Conservation (phyloP, 1,140 invertebrate species). For the Drosophila albomicans region DNA sequence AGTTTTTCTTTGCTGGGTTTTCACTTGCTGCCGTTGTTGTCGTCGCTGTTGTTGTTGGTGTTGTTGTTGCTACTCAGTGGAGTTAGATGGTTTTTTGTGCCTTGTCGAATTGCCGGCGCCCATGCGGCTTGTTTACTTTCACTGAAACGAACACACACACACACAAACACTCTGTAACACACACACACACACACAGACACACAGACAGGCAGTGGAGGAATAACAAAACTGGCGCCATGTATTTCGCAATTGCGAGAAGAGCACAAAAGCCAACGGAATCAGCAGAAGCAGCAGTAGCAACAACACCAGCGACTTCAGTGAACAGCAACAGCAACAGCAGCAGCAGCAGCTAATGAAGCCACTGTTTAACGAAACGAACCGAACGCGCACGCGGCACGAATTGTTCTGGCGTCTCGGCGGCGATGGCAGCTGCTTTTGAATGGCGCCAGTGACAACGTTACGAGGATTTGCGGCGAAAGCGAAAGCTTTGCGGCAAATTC, state of each 20-base stretch:
- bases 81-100: slow-evolving; percentile 16
- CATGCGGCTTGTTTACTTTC: slow-evolving; percentile 71
- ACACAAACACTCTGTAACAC: slow-evolving; percentile 19
- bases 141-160: slow-evolving; percentile 43
- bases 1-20: slow-evolving; percentile 5
- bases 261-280: slow-evolving; percentile 15
- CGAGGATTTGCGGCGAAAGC: slow-evolving; percentile 40
- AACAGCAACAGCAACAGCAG: slow-evolving; percentile 18
- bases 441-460: slow-evolving; percentile 9
- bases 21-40: slow-evolving; percentile 5
- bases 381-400: slow-evolving; percentile 79
- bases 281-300: neutral
- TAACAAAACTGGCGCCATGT: slow-evolving; percentile 33
- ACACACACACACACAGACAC: slow-evolving; percentile 15
- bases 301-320: slow-evolving; percentile 6
- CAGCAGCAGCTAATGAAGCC: slow-evolving; percentile 5
- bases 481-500: slow-evolving; percentile 46
- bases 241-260: slow-evolving; percentile 10
- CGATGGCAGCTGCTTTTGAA: slow-evolving; percentile 63
- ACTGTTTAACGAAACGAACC: slow-evolving; percentile 58
- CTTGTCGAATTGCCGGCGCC: slow-evolving; percentile 34
- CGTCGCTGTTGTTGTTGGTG: neutral
- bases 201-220: slow-evolving; percentile 9
- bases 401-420: slow-evolving; percentile 65
- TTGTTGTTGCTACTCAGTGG: neutral